Conservation (phyloP, 2,888 invertebrate genomes). For the Chrysodeixis includens region DNA sequence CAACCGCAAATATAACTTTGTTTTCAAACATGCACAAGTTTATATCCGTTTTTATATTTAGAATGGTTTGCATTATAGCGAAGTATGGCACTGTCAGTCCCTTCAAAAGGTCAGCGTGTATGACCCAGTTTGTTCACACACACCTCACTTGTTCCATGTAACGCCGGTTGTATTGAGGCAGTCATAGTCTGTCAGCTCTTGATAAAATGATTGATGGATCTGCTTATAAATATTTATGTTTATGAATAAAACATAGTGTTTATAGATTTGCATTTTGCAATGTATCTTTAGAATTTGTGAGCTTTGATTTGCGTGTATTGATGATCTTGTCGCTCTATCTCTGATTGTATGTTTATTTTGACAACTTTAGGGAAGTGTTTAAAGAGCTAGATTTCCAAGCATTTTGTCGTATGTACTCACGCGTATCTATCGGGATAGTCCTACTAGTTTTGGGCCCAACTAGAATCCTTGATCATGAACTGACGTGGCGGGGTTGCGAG, state of each 20-base stretch:
- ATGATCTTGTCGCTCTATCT: neutral
- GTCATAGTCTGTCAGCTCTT: neutral
- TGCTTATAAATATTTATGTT: conserved; percentile 6
- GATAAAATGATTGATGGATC: conserved; percentile 4
- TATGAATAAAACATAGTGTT: conserved; percentile 3
- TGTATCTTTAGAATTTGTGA: neutral
- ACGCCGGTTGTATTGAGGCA: neutral
- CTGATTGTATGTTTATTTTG: neutral
- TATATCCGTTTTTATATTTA: conserved; percentile 18
- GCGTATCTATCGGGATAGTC: too few species aligned
- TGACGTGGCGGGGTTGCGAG: too few species aligned
- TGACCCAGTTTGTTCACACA: neutral
- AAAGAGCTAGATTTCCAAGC: too few species aligned
- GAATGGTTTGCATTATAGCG: neutral
- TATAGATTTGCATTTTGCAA: neutral
- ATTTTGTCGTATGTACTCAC: too few species aligned
- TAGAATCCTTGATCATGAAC: too few species aligned
- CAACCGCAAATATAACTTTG: neutral
- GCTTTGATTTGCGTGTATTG: neutral
- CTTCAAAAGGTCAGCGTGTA: neutral
- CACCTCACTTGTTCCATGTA: neutral
- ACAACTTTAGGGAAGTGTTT: neutral
- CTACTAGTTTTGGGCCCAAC: too few species aligned
- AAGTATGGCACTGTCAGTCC: conserved; percentile 1
- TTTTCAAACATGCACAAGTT: conserved; percentile 12